Conservation (phyloP, 2,797 vertebrate species). For the Fratercula arctica region DNA sequence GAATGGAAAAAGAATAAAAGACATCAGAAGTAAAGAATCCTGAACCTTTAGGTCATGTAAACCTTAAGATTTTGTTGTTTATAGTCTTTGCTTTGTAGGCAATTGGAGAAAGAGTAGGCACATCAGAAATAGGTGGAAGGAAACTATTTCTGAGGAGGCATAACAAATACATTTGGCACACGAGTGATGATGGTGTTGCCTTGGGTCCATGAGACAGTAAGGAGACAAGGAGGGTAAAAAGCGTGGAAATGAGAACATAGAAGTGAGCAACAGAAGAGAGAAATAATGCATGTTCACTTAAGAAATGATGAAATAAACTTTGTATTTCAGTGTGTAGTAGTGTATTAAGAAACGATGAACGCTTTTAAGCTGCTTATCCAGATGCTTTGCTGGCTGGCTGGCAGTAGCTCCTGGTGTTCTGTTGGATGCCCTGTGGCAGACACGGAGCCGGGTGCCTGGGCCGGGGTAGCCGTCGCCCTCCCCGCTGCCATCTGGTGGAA, state of each 20-base stretch:
- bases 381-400: not conserved
- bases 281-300: not conserved
- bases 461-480: not conserved
- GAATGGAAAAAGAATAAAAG: not conserved
- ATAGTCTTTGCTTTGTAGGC: not conserved
- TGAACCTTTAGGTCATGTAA: not conserved
- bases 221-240: not conserved
- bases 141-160: not conserved
- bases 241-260: not conserved
- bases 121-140: not conserved
- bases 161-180: not conserved
- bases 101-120: not conserved
- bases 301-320: not conserved
- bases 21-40: not conserved
- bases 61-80: not conserved
- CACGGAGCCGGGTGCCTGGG: accelerated
- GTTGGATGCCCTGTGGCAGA: too few species aligned
- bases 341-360: accelerated
- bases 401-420: accelerated
- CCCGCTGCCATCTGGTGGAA: not conserved
- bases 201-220: not conserved
- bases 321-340: not conserved
- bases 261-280: not conserved
- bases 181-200: not conserved
- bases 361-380: not conserved